These are phyloP conservation scores for Megalopta genalis DNA, from an alignment of 1,140 invertebrate genomes.

Conservation along the genomic window DNA sequence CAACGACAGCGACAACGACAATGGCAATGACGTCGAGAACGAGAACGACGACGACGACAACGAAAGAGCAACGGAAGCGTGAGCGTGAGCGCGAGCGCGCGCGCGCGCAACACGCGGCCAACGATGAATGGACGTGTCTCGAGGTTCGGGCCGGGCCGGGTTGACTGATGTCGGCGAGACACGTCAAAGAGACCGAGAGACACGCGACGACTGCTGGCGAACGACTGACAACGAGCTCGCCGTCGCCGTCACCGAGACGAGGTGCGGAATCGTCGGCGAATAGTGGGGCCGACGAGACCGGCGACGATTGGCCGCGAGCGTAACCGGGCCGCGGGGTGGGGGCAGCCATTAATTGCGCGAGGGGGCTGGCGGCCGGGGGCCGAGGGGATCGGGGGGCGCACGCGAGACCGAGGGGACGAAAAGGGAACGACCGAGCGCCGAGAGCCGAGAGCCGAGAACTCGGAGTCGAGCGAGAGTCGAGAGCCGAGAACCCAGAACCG, in stretches of 20 bases:
- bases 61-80: too few relatives aligned
- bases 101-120: too few relatives aligned
- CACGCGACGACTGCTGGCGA: conserved; percentile 52
- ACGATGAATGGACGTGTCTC: too few relatives aligned
- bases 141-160: not conserved
- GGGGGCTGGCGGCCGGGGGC: conserved; percentile 12
- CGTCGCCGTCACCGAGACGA: conserved; percentile 40
- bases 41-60: not conserved
- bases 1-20: not conserved
- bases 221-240: conserved; percentile 66
- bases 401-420: conserved; percentile 18
- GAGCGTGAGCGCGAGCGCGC: too few relatives aligned
- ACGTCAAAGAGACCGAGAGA: conserved; percentile 38
- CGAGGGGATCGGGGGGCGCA: not conserved
- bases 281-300: conserved; percentile 8
- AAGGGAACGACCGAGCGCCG: conserved; percentile 28
- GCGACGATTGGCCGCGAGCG: conserved; percentile 25
- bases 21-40: too few relatives aligned
- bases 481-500: too few relatives aligned
- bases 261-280: conserved; percentile 15
- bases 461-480: too few relatives aligned
- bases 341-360: not conserved
- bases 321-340: conserved; percentile 53
- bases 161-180: conserved; percentile 1
- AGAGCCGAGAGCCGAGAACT: too few relatives aligned